Evolutionary conservation across 2,113 vertebrate species (phyloP), one percentile per base, ranked within the genome.

Genomic region (Larimichthys polyactis): DNA sequence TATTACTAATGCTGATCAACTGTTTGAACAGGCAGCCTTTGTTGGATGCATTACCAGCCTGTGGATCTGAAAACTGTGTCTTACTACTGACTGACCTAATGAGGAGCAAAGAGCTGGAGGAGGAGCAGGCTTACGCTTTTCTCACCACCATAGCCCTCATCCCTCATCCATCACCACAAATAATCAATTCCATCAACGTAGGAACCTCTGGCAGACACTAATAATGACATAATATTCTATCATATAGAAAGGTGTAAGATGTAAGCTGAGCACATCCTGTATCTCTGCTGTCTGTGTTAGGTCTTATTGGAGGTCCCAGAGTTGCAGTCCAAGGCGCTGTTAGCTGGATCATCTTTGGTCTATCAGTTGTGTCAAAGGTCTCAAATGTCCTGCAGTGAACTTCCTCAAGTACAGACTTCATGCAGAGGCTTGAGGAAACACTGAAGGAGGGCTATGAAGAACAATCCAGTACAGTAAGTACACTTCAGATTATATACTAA

Each of bases 11-110:
- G 52, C 62, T 36, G 40, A 51, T 63, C 52, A 66, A 72, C 70
- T 82, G 70, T 77, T 63, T 36, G 85, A 83, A 57, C 90, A 97
- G 97, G 96, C 96, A 96, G 49, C 96, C 96, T 0, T 86, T 97
- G 52, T 51, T 94, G 89, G 96, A 97, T 11, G 95, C 96, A 27
- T 91, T 98, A 66, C 94, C 95, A 17, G 93, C 95, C 5, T 97
- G 97, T 86, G 95, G 95, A 63, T 96, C 96, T 4, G 96, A 97
- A 87, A 91, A 92, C 19, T 97, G 97, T 65, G 81, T 97, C 66
- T 4, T 91, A 7, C 90, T 97, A 57, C 94, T 96, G 93, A 95
- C 85, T 48, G 95, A 95, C 59, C 93, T 97, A 9, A 91, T 96
- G 62, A 43, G 58, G 74, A 94, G 87, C 0, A 82, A 83, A 70